Evolutionary conservation across 2,797 vertebrate species (phyloP).

Genomic region (Pachyuromys duprasi): DNA sequence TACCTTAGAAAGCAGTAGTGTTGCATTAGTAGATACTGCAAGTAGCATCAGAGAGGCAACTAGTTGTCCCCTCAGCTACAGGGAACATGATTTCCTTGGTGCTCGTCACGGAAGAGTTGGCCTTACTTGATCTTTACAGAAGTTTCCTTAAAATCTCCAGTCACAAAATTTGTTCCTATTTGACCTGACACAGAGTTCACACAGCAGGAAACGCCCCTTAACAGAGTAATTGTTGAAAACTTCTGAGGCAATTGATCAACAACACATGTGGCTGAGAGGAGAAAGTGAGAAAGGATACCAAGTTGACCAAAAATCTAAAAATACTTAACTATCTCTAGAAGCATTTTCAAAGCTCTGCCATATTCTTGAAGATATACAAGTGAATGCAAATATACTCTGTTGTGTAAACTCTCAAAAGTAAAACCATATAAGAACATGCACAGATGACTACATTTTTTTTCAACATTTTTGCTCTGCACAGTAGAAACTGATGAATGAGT

Average conservation of each 20-base stretch:
- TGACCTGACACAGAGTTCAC: not conserved
- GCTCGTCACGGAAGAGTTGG: not conserved
- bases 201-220: not conserved
- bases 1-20: not conserved
- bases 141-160: not conserved
- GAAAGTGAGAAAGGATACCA: not conserved
- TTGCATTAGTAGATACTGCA: not conserved
- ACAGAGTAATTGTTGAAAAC: not conserved
- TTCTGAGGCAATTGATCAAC: not conserved
- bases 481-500: not conserved
- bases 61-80: not conserved
- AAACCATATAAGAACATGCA: not conserved
- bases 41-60: not conserved
- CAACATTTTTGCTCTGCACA: not conserved
- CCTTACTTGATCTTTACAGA: not conserved
- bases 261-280: not conserved
- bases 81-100: not conserved
- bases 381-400: not conserved
- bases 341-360: not conserved
- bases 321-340: not conserved
- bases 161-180: not conserved
- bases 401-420: not conserved
- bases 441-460: not conserved
- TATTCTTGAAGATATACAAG: not conserved
- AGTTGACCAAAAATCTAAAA: not conserved